Base-by-base conservation (phyloP, 2,113 vertebrate genomes). In the Phyllostomus discolor region DNA sequence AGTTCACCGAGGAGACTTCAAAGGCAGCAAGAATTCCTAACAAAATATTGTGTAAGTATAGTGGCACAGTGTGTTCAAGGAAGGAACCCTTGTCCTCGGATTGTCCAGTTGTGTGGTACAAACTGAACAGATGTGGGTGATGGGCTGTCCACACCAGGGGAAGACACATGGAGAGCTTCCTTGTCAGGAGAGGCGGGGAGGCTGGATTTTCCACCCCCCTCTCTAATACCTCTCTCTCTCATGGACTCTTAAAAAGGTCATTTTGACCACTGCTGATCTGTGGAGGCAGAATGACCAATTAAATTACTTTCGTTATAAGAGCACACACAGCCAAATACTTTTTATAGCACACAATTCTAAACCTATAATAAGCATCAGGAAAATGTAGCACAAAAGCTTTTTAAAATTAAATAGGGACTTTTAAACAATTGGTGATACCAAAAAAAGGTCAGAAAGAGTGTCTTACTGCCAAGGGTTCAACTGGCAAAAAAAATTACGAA, bases 291-390 rank as follows among this genome's bases (percentile, higher is more conserved):
- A n/a, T 24, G 43, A 92, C 62, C 96, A 97, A 95, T 52, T 66
- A 70, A 96, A 97, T 93, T 85, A 91, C 82, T 92, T 97, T 96
- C 97, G 78, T 83, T 96, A 94, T 50, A n/a, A 82, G 97, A 95
- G 46, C 81, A 93, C 80, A 75, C 79, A 92, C 79, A 85, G 93
- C 81, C 96, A 93, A 92, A 80, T 72, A 62, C 95, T 96, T 97
- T 96, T 97, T 95, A 93, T 38, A 93, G 48, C 59, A 91, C 54
- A 88, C 5, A 41, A 85, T 73, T 4, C 41, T 87, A 97, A 80
- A 90, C 72, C 79, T 97, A 43, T 91, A 98, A 97, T 66, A 97
- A 96, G 95, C 12, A 92, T 50, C 82, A 93, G 94, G 67, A n/a
- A 76, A 97, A 96, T 96, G 96, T 33, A 97, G 10, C 82, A 52